These are phyloP conservation scores for Arnoldichthys spilopterus DNA, from an alignment of 2,797 vertebrate genomes.

Conservation along the genomic window DNA sequence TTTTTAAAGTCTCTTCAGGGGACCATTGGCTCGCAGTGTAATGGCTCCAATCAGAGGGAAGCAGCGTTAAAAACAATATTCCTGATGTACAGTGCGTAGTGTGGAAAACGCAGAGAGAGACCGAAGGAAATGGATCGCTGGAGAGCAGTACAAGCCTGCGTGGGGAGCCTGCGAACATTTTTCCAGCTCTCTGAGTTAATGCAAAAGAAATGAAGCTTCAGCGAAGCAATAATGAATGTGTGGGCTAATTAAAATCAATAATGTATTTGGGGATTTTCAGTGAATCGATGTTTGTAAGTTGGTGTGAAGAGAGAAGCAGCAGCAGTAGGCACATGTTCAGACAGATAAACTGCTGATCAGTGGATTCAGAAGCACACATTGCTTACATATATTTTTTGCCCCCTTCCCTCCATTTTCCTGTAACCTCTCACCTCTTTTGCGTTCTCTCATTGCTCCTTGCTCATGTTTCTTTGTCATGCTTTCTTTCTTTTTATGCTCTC, in stretches of 20 bases:
- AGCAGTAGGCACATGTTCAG: background rate
- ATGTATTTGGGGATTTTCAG: slow-evolving; percentile 47
- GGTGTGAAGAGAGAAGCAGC: background rate
- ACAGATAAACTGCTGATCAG: slow-evolving; percentile 29
- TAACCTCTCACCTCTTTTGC: background rate
- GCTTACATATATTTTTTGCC: background rate
- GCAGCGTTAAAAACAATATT: slow-evolving; percentile 59
- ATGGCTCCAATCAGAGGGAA: slow-evolving; percentile 52
- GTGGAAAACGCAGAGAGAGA: slow-evolving; percentile 41
- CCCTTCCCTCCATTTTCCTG: background rate
- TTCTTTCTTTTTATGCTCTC: background rate
- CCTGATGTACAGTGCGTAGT: slow-evolving; percentile 43
- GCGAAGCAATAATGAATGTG: slow-evolving; percentile 54
- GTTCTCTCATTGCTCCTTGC: too few relatives aligned
- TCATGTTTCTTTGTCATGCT: background rate
- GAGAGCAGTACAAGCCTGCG: slow-evolving; percentile 46
- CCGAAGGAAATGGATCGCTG: slow-evolving; percentile 53
- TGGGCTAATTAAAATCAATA: slow-evolving; percentile 61
- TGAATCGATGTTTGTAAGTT: slow-evolving; percentile 34
- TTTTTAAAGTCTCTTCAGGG: slow-evolving; percentile 59
- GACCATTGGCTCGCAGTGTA: slow-evolving; percentile 51
- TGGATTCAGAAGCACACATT: background rate
- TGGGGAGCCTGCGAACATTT: slow-evolving; percentile 47
- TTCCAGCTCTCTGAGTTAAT: slow-evolving; percentile 48
- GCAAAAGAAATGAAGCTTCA: slow-evolving; percentile 45